A percentile compares a stretch with the other conserved stretches of the same genome.
Conservation (phyloP, 2,888 invertebrate genomes). For the Protonemura montana region DNA sequence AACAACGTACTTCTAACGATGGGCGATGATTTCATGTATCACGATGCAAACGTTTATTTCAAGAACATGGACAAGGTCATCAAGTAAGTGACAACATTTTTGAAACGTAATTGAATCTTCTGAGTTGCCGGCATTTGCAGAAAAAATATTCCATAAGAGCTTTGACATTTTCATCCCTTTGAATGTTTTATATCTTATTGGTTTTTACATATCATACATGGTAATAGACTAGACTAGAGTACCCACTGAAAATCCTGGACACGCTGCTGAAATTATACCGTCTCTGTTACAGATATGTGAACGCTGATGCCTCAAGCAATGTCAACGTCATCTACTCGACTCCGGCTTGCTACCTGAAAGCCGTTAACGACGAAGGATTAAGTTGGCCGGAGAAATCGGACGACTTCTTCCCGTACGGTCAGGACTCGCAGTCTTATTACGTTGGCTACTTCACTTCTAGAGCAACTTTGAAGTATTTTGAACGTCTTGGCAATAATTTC, state of each 20-base stretch:
- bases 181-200: no score
- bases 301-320: constrained; percentile 61
- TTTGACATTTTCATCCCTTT: no score
- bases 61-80: constrained; percentile 89
- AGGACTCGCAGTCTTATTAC: constrained; percentile 88
- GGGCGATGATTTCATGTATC: constrained; percentile 91
- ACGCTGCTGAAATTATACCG: not conserved
- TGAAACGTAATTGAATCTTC: no score
- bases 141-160: no score
- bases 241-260: no score
- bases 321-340: constrained; percentile 86
- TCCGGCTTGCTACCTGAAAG: constrained; percentile 83
- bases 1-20: constrained; percentile 85
- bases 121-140: no score
- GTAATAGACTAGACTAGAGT: no score
- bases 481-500: constrained; percentile 76
- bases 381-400: constrained; percentile 77
- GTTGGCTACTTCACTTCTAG: constrained; percentile 89
- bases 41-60: constrained; percentile 76
- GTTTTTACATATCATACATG: no score
- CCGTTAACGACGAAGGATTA: constrained; percentile 73
- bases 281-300: constrained; percentile 65
- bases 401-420: constrained; percentile 93
- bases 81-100: no score
- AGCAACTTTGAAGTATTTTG: constrained; percentile 80